Evolutionary conservation across 2,888 invertebrate species (phyloP).

Genomic region (Tipula helvola): DNA sequence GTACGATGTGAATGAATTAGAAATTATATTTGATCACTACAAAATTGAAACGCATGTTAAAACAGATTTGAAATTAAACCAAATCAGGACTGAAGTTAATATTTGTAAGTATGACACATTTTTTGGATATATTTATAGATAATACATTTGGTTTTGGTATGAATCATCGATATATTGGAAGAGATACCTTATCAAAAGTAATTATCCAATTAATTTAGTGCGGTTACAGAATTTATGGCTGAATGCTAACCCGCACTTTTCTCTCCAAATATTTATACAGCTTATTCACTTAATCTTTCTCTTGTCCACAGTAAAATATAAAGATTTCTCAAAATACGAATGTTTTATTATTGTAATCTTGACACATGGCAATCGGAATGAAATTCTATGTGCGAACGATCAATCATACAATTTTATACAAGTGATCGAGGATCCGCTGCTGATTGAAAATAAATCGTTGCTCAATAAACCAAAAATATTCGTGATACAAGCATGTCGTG

Average conservation of each 20-base stretch:
- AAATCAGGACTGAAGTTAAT: conserved; percentile 23
- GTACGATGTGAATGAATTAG: conserved; percentile 26
- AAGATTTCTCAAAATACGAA: conserved; percentile 25
- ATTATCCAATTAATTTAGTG: not conserved
- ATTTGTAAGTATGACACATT: conserved; percentile 24
- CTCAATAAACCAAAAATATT: conserved; percentile 30
- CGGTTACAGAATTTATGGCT: no score
- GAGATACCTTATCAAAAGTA: not conserved
- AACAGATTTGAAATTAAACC: conserved; percentile 24
- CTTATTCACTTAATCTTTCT: not conserved
- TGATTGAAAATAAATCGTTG: conserved; percentile 27
- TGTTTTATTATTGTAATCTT: conserved; percentile 29
- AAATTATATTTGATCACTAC: conserved; percentile 22
- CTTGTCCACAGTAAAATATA: conserved; percentile 24
- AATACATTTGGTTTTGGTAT: not conserved
- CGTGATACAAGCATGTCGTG: conserved; percentile 34
- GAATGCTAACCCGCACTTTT: no score
- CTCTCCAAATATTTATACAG: no score
- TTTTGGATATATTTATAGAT: not conserved
- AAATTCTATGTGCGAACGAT: conserved; percentile 28
- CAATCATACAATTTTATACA: conserved; percentile 27
- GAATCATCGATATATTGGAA: not conserved
- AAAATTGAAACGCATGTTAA: conserved; percentile 25
- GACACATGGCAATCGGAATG: conserved; percentile 29
- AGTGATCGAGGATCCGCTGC: conserved; percentile 25